Conservation (phyloP, 1,140 invertebrate species). For the Drosophila littoralis region DNA sequence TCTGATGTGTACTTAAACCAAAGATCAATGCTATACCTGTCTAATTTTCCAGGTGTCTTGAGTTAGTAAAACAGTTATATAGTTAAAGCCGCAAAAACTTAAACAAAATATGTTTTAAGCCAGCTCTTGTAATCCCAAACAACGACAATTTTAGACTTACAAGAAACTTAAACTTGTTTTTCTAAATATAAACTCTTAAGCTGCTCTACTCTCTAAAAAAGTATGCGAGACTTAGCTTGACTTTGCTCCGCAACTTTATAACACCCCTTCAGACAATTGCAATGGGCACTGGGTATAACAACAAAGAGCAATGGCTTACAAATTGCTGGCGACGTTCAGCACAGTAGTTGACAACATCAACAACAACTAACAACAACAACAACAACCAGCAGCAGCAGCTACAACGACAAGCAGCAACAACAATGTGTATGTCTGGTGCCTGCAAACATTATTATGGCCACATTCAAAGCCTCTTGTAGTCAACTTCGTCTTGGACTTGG, state of each 20-base stretch:
- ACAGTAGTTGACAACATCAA: slow-evolving; percentile 50
- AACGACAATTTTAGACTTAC: not conserved
- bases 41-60: no score
- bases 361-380: slow-evolving; percentile 22
- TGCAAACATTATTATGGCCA: slow-evolving; percentile 28
- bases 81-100: no score
- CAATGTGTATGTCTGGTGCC: slow-evolving; percentile 38
- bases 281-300: slow-evolving; percentile 13
- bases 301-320: slow-evolving; percentile 49
- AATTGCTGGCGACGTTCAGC: slow-evolving; percentile 52
- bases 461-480: slow-evolving; percentile 27
- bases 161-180: not conserved
- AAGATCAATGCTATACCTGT: no score
- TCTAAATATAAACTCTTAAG: not conserved
- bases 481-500: slow-evolving; percentile 22
- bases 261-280: not conserved
- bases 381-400: slow-evolving; percentile 4
- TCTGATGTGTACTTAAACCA: no score
- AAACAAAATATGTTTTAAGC: no score
- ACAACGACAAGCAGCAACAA: slow-evolving; percentile 9
- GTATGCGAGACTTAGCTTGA: not conserved
- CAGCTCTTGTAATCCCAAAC: no score
- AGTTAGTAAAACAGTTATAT: no score
- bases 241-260: not conserved
- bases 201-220: not conserved